Conservation (phyloP, 2,797 vertebrate species). For the Trematomus bernacchii region DNA sequence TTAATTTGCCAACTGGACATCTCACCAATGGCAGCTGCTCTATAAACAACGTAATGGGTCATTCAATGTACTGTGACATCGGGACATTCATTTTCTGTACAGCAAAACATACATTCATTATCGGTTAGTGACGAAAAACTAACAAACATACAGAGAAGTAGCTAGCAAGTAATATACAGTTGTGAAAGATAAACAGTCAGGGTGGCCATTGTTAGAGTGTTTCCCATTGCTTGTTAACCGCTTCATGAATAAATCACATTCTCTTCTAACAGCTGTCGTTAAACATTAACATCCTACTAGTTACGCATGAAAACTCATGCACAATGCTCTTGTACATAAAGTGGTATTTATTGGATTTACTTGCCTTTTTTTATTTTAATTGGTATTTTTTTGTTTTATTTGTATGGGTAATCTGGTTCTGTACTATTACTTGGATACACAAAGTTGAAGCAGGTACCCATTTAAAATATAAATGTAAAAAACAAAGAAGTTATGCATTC, state of each 20-base stretch:
- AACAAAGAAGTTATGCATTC: conserved; percentile 53
- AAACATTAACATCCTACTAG: conserved; percentile 61
- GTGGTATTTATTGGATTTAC: conserved; percentile 50
- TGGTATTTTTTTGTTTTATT: conserved; percentile 13
- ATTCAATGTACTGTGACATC: conserved; percentile 79
- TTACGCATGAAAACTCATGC: conserved; percentile 51
- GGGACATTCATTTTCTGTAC: conserved; percentile 86
- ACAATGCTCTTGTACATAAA: conserved; percentile 58
- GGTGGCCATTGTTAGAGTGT: conserved; percentile 68
- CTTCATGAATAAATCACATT: conserved; percentile 64
- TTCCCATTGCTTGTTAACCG: conserved; percentile 65
- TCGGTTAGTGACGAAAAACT: conserved; percentile 85
- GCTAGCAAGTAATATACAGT: conserved; percentile 81
- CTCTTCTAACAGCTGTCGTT: conserved; percentile 54
- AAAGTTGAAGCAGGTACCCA: conserved; percentile 68
- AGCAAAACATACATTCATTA: conserved; percentile 90
- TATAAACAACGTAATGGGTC: conserved; percentile 59
- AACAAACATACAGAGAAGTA: conserved; percentile 78
- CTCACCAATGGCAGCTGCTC: conserved; percentile 61
- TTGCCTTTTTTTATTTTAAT: conserved; percentile 39
- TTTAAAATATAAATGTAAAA: conserved; percentile 52
- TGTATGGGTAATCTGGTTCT: conserved; percentile 51
- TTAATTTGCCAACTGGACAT: conserved; percentile 58
- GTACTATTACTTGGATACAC: conserved; percentile 59
- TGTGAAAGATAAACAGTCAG: conserved; percentile 81